Percentiles rank a stretch among this genome's conserved stretches.
phyloP scores from a whole-genome alignment of 2,888 invertebrate genomes.

The Eupithecia centaureata region DNA sequence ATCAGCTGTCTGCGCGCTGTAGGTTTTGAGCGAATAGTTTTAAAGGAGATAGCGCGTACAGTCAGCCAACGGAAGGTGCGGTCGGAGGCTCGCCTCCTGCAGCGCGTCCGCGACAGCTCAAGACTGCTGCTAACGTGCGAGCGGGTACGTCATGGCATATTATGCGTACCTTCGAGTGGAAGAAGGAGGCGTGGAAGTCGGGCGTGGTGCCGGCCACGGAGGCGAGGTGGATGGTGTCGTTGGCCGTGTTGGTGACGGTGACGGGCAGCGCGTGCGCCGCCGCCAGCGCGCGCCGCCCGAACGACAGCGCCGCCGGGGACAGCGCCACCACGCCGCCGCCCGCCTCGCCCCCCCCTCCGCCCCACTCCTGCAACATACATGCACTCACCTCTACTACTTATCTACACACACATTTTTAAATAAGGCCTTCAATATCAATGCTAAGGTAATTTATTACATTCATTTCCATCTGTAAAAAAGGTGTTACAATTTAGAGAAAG shows the following conservation, averaged over 20 bases:
- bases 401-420: no score
- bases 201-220: slow-evolving; percentile 97
- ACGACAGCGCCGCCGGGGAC: slow-evolving; percentile 77
- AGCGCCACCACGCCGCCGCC: slow-evolving; percentile 65
- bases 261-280: slow-evolving; percentile 94
- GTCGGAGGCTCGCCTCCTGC: no score
- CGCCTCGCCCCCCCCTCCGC: slow-evolving; percentile 44
- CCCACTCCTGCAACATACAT: slow-evolving; percentile 64
- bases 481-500: no score
- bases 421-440: no score
- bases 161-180: slow-evolving; percentile 94
- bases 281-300: slow-evolving; percentile 90
- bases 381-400: not conserved
- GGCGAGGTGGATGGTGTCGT: slow-evolving; percentile 94
- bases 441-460: no score
- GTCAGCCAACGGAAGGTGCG: no score
- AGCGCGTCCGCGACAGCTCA: no score
- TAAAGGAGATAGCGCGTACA: no score
- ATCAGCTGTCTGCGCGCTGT: no score
- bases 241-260: slow-evolving; percentile 94
- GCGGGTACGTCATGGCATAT: not conserved
- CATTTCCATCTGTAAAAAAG: no score
- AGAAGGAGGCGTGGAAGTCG: slow-evolving; percentile 98
- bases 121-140: no score
- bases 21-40: no score